phyloP scores from a whole-genome alignment of 2,888 invertebrate species.

The Athalia circularis region DNA sequence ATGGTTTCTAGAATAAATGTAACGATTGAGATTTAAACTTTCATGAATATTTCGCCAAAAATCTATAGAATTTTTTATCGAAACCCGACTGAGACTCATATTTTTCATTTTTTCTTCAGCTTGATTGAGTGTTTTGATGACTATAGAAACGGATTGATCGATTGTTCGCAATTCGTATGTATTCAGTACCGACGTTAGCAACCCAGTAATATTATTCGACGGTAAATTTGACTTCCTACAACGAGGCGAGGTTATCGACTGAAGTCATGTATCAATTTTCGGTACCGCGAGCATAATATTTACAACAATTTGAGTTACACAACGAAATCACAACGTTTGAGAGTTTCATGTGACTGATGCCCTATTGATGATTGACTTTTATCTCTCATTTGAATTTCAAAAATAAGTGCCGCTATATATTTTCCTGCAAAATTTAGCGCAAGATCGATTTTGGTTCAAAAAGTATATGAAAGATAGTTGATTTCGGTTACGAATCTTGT shows the following conservation, averaged over 20 bases:
- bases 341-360: too few species aligned
- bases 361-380: too few species aligned
- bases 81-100: neutral
- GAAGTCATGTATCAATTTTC: constrained; percentile 11
- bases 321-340: neutral
- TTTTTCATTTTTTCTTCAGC: neutral
- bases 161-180: too few species aligned
- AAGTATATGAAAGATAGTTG: too few species aligned
- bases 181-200: neutral
- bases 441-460: too few species aligned
- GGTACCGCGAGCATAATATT: constrained; percentile 3
- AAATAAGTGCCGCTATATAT: too few species aligned
- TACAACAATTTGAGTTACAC: neutral
- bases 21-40: neutral
- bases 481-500: too few species aligned
- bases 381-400: too few species aligned
- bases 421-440: too few species aligned
- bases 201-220: constrained; percentile 19
- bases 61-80: neutral
- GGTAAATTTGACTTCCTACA: constrained; percentile 8
- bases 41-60: neutral
- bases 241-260: neutral
- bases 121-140: neutral
- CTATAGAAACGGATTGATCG: neutral
- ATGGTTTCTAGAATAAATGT: neutral